Evolutionary conservation across 1,140 invertebrate genomes (phyloP), one percentile per base, ranked within the genome.

Genomic region (Neodiprion pinetum): DNA sequence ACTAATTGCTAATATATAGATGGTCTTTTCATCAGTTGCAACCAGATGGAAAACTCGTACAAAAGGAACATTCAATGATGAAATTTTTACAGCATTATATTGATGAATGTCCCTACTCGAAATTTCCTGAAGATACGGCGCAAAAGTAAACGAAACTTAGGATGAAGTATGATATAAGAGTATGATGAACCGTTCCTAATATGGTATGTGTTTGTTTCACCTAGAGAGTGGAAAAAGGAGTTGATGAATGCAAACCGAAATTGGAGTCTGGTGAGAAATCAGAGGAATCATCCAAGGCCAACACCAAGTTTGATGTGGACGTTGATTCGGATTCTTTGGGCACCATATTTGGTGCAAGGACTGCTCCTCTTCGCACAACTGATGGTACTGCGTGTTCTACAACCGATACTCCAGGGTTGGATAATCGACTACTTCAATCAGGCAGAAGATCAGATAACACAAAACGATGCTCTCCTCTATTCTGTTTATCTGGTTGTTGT

Each of bases 371-470:
- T 89, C 5, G 7, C 87, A 0, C 82, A 84, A 78, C 80, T 83
- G 28, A 67, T 83, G 1, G 1, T 80, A 0, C 71, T 82, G 70
- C 87, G 88, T 65, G 87, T 90, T 2, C 66, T 81, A 0, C 83
- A 87, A 9, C 91, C 91, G 0, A 76, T 93, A 0, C 82, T 91
- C 9, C 88, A 92, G 49, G 89, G 90, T 0, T 81, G 83, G 76
- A 81, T 93, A 3, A 88, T 93, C 23, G 84, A 79, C 4, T 91
- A 90, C 75, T 93, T 92, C 79, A 85, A 84, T 17, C 10, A 47
- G 0, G 21, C 9, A 0, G 79, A 80, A 0, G 28, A 40, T 1
- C 82, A 77, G 0, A 84, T 84, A 66, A 80, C 77, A 1, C 75
- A 75, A 23, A 65, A 81, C 0, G 83, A 86, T 0, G 89, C 84